These are phyloP conservation scores for Fukomys damarensis DNA, from an alignment of 2,113 vertebrate species.

Conservation along the genomic window DNA sequence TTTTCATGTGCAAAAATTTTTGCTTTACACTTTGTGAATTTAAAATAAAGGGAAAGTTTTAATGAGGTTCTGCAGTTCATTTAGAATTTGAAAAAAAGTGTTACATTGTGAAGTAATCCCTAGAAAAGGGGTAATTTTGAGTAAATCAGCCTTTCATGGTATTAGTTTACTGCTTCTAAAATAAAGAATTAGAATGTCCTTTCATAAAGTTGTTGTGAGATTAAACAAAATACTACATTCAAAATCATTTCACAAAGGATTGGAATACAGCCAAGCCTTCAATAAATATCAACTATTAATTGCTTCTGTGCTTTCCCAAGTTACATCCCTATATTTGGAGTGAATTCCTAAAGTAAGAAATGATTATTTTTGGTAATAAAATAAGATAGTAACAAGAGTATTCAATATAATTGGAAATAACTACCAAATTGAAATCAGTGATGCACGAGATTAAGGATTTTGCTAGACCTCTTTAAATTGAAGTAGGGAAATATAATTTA, in stretches of 20 bases:
- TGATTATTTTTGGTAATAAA: constrained; percentile 21
- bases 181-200: neutral
- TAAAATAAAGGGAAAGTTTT: neutral
- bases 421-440: constrained; percentile 59
- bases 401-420: constrained; percentile 49
- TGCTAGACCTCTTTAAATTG: constrained; percentile 6
- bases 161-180: neutral
- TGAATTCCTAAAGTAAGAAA: constrained; percentile 40
- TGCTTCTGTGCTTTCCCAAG: neutral
- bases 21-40: neutral
- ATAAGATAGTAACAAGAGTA: constrained; percentile 11
- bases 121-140: neutral
- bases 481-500: neutral
- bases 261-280: constrained; percentile 13
- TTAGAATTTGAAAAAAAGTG: neutral
- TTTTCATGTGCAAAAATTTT: neutral
- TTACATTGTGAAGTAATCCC: neutral
- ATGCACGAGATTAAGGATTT: constrained; percentile 1
- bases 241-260: neutral
- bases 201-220: neutral
- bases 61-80: neutral
- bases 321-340: neutral
- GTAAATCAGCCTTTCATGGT: neutral
- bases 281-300: neutral
- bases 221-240: neutral